These are phyloP conservation scores for Pteria penguin DNA, from an alignment of 2,888 invertebrate species.

Conservation along the genomic window DNA sequence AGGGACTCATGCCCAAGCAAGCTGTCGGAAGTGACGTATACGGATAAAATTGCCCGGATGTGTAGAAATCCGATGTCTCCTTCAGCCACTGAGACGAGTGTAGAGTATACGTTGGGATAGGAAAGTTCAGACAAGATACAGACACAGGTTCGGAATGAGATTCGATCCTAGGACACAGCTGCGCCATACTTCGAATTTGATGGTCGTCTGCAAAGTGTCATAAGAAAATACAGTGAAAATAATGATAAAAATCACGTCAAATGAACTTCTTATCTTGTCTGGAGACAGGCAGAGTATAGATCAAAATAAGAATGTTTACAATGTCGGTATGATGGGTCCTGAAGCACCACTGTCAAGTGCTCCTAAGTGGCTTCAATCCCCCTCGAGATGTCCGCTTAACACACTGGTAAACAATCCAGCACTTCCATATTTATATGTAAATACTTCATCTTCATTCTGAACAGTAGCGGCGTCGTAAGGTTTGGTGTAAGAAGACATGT, in stretches of 20 bases:
- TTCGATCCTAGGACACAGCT: neutral
- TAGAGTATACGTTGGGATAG: neutral
- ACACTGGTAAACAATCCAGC: neutral
- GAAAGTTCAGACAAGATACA: neutral
- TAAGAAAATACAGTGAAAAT: too few relatives aligned
- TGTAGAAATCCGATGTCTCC: slow-evolving; percentile 31
- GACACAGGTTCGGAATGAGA: neutral
- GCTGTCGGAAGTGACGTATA: slow-evolving; percentile 40
- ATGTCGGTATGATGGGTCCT: neutral
- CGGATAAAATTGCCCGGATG: slow-evolving; percentile 21
- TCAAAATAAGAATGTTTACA: neutral
- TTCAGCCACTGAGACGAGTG: slow-evolving; percentile 3
- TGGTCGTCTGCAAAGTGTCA: neutral
- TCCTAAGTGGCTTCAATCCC: neutral
- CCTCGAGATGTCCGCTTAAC: neutral
- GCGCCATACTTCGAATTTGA: neutral
- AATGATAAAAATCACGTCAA: too few relatives aligned
- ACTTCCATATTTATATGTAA: neutral
- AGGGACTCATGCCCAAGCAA: neutral
- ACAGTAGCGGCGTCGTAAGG: neutral
- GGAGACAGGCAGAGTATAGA: neutral
- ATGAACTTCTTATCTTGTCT: too few relatives aligned
- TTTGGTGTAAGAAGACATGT: neutral
- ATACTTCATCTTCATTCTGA: neutral
- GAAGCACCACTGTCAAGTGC: neutral